Base-by-base conservation (phyloP, 2,797 vertebrate species). In the Mastacembelus armatus region DNA sequence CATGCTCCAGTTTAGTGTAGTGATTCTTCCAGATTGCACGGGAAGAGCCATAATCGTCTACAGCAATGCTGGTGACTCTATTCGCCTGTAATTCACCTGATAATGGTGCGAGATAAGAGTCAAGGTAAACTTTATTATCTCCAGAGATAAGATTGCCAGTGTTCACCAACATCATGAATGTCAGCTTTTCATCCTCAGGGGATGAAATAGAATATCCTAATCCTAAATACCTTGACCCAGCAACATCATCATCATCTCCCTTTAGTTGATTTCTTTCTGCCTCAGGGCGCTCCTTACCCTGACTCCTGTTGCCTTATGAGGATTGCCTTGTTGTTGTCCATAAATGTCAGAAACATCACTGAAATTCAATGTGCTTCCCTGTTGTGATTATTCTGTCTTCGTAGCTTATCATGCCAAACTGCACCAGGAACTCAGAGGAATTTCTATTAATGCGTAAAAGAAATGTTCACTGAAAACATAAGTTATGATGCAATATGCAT, bases 401-500 rank as follows among this genome's bases (percentile, higher is more conserved):
- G 16, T 51, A 9, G 7, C 49, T 54, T 49, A 64, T 40, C 10
- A 1, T 11, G n/a, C 38, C 30, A 38, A 16, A 52, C 60, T 59
- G 43, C 70, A 24, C 18, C 39, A 47, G 42, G 42, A 55, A 24
- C 73, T 75, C 55, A 1, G 7, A 43, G 70, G 79, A 70, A 77
- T 80, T 69, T 42, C 33, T 52, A 76, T 70, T 74, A 78, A 78
- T 79, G 67, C 70, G 72, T 55, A 71, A 83, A 77, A 70, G 47
- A 83, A 72, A 74, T 67, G 64, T 72, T 77, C 69, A 57, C 71
- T 60, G 49, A 70, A 73, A 81, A 77, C 67, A 78, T 22, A 60
- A 81, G 74, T 74, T 0, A 50, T 59, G 59, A 87, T 84, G 71
- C 60, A 85, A 85, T 74, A 78, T 85, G 84, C 64, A 85, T 80